Evolutionary conservation across 2,797 vertebrate species (phyloP).

Genomic region (Scomberomorus guttatus): DNA sequence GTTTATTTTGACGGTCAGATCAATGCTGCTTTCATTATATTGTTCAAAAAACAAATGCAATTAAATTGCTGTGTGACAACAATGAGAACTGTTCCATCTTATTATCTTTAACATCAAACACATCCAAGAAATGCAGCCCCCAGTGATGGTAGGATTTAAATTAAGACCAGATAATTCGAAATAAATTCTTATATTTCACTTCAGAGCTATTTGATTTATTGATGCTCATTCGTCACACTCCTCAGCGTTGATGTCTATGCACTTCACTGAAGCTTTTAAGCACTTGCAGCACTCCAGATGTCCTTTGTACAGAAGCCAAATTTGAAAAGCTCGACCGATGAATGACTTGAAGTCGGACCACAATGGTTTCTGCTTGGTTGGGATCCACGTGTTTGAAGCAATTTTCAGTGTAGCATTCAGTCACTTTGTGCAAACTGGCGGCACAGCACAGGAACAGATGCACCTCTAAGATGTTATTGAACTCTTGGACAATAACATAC

Average conservation of each 20-base stretch:
- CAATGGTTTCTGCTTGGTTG: conserved; percentile 25
- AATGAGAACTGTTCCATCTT: not conserved
- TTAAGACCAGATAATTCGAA: conserved; percentile 11
- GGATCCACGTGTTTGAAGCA: conserved; percentile 17
- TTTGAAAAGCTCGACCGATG: conserved; percentile 16
- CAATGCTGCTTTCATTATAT: not conserved
- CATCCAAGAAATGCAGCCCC: not conserved
- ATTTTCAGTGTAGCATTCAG: conserved; percentile 4
- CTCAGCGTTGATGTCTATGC: conserved; percentile 19
- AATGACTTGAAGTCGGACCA: conserved; percentile 19
- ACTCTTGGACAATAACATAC: not conserved
- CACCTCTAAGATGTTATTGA: not conserved
- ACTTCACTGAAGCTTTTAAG: conserved; percentile 43
- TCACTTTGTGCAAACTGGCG: not conserved
- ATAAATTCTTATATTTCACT: conserved; percentile 31
- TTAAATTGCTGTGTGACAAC: not conserved
- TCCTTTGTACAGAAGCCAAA: conserved; percentile 24
- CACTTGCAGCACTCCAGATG: conserved; percentile 20
- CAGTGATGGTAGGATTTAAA: not conserved
- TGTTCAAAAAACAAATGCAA: conserved; percentile 1
- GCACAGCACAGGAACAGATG: not conserved
- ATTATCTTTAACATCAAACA: conserved; percentile 6
- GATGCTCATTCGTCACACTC: conserved; percentile 30
- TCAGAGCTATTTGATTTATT: conserved; percentile 39
- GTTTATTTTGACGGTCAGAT: too few relatives aligned